Base-by-base conservation (phyloP, 1,140 invertebrate genomes). In the Gonatopus flavifemur region DNA sequence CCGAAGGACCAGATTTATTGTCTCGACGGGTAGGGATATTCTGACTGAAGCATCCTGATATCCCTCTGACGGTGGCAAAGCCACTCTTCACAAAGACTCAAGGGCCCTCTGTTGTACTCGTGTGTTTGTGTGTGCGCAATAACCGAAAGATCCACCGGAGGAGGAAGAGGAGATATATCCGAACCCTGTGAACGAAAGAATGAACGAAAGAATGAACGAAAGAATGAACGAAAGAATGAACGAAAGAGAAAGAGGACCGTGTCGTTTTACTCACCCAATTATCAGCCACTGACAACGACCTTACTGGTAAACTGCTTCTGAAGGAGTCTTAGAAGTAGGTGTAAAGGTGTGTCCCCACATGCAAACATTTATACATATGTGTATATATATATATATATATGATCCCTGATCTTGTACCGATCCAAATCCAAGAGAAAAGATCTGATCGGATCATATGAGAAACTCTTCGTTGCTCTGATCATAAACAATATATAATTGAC, bases 401-500 rank as follows among this genome's bases (percentile, higher is more conserved):
- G 40, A 40, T 31, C 39, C 37, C 24, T 22, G 19, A n/a, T 10
- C 37, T 24, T 21, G 31, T 19, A 18, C 15, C 13, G 37, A n/a
- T n/a, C n/a, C n/a, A n/a, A n/a, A n/a, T n/a, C n/a, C n/a, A n/a
- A n/a, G n/a, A n/a, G n/a, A n/a, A n/a, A n/a, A 22, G 43, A 53
- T 49, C 30, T 42, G 31, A 53, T 38, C 45, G 42, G 6, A 43
- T 57, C 44, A 33, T 52, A 13, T 16, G 39, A 2, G 12, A 9
- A 38, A 3, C 19, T 30, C 43, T 20, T 9, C 10, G 9, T 15
- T 30, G 10, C 40, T 38, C 46, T 31, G 61, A 70, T 76, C 71
- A 73, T 74, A 74, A 74, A 75, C 67, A 69, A 73, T 69, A 63
- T 62, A 74, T 76, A 76, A 74, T 76, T 76, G 70, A 72, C 70